A percentile compares a stretch with the other conserved stretches of the same genome.
These are phyloP conservation scores for Cheilosia impressa DNA, from an alignment of 2,888 invertebrate genomes.

Conservation along the genomic window DNA sequence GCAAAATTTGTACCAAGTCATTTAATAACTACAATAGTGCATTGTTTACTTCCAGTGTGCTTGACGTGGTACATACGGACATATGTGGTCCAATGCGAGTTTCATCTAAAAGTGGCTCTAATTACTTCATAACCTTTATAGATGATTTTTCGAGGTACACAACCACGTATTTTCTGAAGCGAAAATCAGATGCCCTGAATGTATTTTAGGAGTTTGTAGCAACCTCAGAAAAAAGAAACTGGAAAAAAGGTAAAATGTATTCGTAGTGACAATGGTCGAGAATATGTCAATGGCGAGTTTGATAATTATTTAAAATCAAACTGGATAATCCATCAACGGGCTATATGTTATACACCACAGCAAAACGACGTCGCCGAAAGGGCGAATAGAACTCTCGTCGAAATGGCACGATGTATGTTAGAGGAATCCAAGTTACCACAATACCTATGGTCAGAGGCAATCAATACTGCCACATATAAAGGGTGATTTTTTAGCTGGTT, in stretches of 20 bases:
- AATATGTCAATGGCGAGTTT: slow-evolving; percentile 58
- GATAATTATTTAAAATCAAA: slow-evolving; percentile 47
- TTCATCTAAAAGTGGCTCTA: slow-evolving; percentile 23
- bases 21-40: slow-evolving; percentile 28
- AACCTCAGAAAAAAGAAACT: slow-evolving; percentile 46
- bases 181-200: slow-evolving; percentile 43
- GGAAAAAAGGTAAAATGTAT: slow-evolving; percentile 43
- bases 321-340: slow-evolving; percentile 71
- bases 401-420: slow-evolving; percentile 73
- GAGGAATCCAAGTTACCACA: slow-evolving; percentile 54
- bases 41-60: slow-evolving; percentile 34
- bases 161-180: slow-evolving; percentile 38
- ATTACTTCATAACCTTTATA: slow-evolving; percentile 42
- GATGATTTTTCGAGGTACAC: slow-evolving; percentile 56
- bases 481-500: too few species aligned
- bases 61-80: slow-evolving; percentile 47
- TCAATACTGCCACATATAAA: slow-evolving; percentile 72
- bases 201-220: slow-evolving; percentile 47
- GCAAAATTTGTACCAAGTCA: slow-evolving; percentile 36
- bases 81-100: slow-evolving; percentile 41
- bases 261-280: slow-evolving; percentile 44
- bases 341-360: slow-evolving; percentile 69
- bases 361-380: slow-evolving; percentile 76
- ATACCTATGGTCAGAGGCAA: slow-evolving; percentile 71
- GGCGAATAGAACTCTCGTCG: slow-evolving; percentile 71